These are phyloP conservation scores for Axea sp. DNA, from an alignment of 2,888 invertebrate genomes.

Conservation along the genomic window DNA sequence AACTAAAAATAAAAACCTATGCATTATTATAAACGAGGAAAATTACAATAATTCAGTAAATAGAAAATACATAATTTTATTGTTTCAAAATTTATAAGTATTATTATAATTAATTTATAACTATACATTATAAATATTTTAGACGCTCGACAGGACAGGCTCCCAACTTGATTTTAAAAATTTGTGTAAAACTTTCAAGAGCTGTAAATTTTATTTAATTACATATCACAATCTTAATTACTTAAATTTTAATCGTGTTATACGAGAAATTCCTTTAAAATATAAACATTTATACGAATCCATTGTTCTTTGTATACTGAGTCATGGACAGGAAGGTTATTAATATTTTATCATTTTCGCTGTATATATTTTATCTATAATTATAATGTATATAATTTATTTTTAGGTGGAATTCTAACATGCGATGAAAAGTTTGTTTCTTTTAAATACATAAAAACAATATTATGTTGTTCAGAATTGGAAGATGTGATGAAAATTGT, in stretches of 20 bases:
- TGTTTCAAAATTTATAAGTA: too few relatives aligned
- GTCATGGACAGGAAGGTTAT: conserved; percentile 18
- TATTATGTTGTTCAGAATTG: not conserved
- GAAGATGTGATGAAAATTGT: not conserved
- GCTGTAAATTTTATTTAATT: not conserved
- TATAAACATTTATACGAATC: not conserved
- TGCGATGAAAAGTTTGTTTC: not conserved
- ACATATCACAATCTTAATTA: not conserved
- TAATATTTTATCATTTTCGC: too few relatives aligned
- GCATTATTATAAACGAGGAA: too few relatives aligned
- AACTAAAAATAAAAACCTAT: too few relatives aligned
- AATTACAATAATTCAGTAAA: too few relatives aligned
- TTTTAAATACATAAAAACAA: not conserved
- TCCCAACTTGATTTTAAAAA: conserved; percentile 2
- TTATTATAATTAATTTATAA: too few relatives aligned
- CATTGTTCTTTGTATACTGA: conserved; percentile 1
- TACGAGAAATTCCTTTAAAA: not conserved
- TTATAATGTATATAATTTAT: too few relatives aligned
- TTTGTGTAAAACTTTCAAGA: conserved; percentile 1
- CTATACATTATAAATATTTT: too few relatives aligned
- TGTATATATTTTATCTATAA: not conserved
- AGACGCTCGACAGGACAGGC: not conserved
- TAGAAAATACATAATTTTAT: too few relatives aligned
- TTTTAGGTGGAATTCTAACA: too few relatives aligned
- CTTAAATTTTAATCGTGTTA: not conserved